Base-by-base conservation (phyloP, 2,113 vertebrate genomes). In the Suncus etruscus region DNA sequence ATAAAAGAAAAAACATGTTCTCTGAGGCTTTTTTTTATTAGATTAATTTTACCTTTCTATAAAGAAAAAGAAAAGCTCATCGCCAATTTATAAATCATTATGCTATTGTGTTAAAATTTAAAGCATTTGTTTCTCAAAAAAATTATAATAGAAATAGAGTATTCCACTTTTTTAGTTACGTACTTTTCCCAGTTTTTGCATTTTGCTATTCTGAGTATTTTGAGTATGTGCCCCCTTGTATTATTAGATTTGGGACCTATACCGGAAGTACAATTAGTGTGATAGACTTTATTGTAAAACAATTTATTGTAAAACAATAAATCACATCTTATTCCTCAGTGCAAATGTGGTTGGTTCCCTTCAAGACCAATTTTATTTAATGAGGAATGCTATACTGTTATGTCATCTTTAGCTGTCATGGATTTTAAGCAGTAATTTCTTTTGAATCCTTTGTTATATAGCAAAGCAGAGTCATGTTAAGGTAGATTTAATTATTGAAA, bases 81-180 rank as follows among this genome's bases (percentile, higher is more conserved):
- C 10, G 79, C 29, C 27, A 0, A 5, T 83, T 86, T 90, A 20
- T 85, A 83, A 96, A 29, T 85, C 15, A 73, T 0, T 68, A 4
- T 81, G 6, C 73, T 91, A 27, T 9, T 89, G 9, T 90, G 58
- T 96, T 92, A 80, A 79, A 31, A 87, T 81, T 54, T 91, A 72
- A 87, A 79, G 51, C 32, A 86, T 90, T 48, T 32, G 31, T 87
- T 92, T 70, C 48, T 91, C 9, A 73, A 63, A 65, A 12, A 79
- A 65, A 22, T 66, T 85, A n/a, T 72, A 72, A 22, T 69, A 69
- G 2, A 20, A 18, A 47, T 24, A 73, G 22, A 45, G 10, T 31
- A 58, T 61, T 16, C 18, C 58, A 54, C 20, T n/a, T 3, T n/a
- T 3, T 48, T 48, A 69, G 1, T 3, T 86, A n/a, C n/a, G n/a